Percentiles rank a stretch among this genome's conserved stretches.
Evolutionary conservation across 2,888 invertebrate genomes (phyloP).

Genomic region (Spodoptera littoralis): DNA sequence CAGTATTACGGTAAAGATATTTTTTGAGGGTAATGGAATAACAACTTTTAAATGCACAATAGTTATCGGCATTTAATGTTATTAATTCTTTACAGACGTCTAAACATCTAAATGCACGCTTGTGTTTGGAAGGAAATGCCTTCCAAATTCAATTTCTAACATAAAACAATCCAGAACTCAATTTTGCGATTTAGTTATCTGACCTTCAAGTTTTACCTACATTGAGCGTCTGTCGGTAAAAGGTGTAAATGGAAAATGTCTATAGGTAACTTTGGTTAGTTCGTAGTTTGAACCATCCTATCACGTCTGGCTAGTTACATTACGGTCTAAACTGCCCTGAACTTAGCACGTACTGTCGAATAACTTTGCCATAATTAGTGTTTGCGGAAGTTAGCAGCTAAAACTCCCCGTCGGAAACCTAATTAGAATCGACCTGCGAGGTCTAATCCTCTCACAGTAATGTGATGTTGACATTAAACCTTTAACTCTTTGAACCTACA

Average conservation of each 20-base stretch:
- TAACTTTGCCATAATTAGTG: conserved; percentile 34
- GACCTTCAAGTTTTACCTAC: no score
- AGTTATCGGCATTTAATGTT: no score
- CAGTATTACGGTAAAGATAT: no score
- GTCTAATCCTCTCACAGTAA: conserved; percentile 7
- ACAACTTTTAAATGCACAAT: no score
- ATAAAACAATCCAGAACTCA: conserved; percentile 7
- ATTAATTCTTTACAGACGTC: conserved; percentile 12
- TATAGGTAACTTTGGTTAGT: conserved; percentile 12
- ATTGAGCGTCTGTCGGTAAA: background rate
- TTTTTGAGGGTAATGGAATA: background rate
- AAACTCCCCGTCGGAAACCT: conserved; percentile 31
- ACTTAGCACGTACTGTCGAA: conserved; percentile 25
- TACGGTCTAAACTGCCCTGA: conserved; percentile 19
- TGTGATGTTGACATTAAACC: conserved; percentile 4
- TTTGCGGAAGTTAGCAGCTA: conserved; percentile 27
- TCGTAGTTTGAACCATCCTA: conserved; percentile 9
- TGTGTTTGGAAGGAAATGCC: no score
- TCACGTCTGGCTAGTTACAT: conserved; percentile 13
- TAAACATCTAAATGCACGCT: conserved; percentile 1
- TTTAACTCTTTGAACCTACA: background rate
- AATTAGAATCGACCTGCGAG: conserved; percentile 13
- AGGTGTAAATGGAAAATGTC: conserved; percentile 9
- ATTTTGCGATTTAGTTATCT: background rate
- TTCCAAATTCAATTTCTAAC: background rate